A percentile compares a stretch with the other conserved stretches of the same genome.
These are phyloP conservation scores for Albula glossodonta DNA, from an alignment of 2,113 vertebrate species.

Conservation along the genomic window DNA sequence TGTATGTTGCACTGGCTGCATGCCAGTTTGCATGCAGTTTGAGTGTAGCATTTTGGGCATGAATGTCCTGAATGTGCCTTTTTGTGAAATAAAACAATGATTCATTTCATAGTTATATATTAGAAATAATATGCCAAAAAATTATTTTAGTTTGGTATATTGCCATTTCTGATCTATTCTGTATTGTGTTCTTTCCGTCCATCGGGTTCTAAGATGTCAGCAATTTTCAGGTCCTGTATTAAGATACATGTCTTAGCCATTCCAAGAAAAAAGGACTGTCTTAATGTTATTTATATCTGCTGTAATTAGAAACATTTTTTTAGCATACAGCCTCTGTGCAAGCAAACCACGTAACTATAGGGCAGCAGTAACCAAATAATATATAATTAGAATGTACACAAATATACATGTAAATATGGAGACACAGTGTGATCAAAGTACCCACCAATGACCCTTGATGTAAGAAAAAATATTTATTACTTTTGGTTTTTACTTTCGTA, in stretches of 20 bases:
- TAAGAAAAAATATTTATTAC: too few species aligned
- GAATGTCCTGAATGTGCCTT: too few species aligned
- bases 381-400: slow-evolving; percentile 35
- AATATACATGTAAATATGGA: background rate
- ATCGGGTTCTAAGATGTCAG: background rate
- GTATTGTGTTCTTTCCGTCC: background rate
- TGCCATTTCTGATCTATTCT: too few species aligned
- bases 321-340: slow-evolving; percentile 55
- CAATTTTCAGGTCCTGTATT: background rate
- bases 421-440: too few species aligned
- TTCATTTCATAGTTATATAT: too few species aligned
- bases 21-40: background rate
- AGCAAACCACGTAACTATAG: slow-evolving; percentile 66
- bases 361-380: slow-evolving; percentile 64
- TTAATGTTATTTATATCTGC: slow-evolving; percentile 61
- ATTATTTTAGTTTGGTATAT: too few species aligned
- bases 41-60: too few species aligned
- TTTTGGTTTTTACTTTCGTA: too few species aligned
- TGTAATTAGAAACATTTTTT: slow-evolving; percentile 57
- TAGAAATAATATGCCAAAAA: too few species aligned
- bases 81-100: too few species aligned
- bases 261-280: slow-evolving; percentile 34
- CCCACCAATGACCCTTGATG: too few species aligned
- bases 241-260: background rate
- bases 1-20: background rate